Evolutionary conservation across 2,888 invertebrate species (phyloP), one percentile per base, ranked within the genome.

Genomic region (Galerucella calmariensis): DNA sequence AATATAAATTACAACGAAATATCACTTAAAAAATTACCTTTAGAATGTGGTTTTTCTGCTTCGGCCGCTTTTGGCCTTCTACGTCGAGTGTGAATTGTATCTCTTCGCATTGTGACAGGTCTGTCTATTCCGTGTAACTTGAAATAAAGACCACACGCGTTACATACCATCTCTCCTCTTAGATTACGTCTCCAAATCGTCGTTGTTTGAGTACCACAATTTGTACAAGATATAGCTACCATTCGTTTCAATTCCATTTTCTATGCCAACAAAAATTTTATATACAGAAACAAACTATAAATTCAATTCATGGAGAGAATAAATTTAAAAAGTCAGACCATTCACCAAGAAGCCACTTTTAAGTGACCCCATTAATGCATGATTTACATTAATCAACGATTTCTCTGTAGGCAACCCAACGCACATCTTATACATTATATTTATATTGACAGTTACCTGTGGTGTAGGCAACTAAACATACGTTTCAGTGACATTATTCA

Each of bases 131-230:
- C 96, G 88, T 99, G 99, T 81, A 99, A 90, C 89, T 99, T 99
- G 89, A 93, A 98, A 90, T 99, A 99, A 53, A 99, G 91, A 0
- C 98, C 99, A 87, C 99, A 99, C 58, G 99, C 99, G 89, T 99
- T 99, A 89, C 99, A 99, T 75, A 99, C 99, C 91, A 99, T 98
- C 90, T 99, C 98, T 2, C 98, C 98, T 84, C 95, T 93, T 84
- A 96, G 92, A 89, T 98, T 98, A 82, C 99, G 91, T 83, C 99
- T 90, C 99, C 99, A 99, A 79, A 99, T 95, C 0, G 99, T 99
- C 74, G 99, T 99, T 56, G 96, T 97, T 86, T 94, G 93, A n/a
- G 99, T 99, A 79, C 96, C 95, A 88, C 99, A 99, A 90, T 99
- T 99, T 81, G 96, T 95, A 88, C 99, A 99, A 14, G 94, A 91